These are phyloP conservation scores for Zoroaster sp. DNA, from an alignment of 53 echinoderm and acorn worm genomes.

Conservation along the genomic window DNA sequence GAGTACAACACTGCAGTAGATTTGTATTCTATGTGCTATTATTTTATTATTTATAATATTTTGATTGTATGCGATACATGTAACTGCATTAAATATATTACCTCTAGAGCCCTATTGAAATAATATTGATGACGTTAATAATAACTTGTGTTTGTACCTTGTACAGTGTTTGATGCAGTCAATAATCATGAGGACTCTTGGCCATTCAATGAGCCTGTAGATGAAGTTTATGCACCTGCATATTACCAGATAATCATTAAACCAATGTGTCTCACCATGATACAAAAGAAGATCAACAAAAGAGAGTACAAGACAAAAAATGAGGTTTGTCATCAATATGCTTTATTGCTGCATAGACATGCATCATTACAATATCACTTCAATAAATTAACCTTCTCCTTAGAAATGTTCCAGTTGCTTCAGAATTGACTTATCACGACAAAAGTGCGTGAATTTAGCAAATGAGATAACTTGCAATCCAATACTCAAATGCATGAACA, in stretches of 20 bases:
- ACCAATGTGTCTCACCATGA: constrained; percentile 89
- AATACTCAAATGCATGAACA: too few species aligned
- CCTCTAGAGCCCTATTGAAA: too few species aligned
- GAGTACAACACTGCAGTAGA: too few species aligned
- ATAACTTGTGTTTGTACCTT: neutral
- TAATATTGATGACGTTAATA: neutral
- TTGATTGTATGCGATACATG: too few species aligned
- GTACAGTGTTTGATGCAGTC: constrained; percentile 84
- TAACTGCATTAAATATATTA: too few species aligned
- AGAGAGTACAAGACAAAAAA: constrained; percentile 79
- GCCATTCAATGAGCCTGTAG: constrained; percentile 93
- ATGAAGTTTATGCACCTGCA: constrained; percentile 90
- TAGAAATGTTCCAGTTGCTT: too few species aligned
- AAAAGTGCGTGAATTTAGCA: too few species aligned
- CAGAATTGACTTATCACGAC: neutral
- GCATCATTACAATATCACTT: neutral
- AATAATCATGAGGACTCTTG: constrained; percentile 83
- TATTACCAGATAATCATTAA: constrained; percentile 88
- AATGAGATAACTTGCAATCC: too few species aligned
- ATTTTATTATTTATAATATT: too few species aligned
- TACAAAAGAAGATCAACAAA: constrained; percentile 87
- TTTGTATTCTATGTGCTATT: too few species aligned
- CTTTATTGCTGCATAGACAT: too few species aligned
- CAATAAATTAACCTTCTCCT: too few species aligned
- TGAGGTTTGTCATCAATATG: constrained; percentile 64